These are phyloP conservation scores for Cataglyphis cursor DNA, from an alignment of 2,888 invertebrate genomes.

Conservation along the genomic window DNA sequence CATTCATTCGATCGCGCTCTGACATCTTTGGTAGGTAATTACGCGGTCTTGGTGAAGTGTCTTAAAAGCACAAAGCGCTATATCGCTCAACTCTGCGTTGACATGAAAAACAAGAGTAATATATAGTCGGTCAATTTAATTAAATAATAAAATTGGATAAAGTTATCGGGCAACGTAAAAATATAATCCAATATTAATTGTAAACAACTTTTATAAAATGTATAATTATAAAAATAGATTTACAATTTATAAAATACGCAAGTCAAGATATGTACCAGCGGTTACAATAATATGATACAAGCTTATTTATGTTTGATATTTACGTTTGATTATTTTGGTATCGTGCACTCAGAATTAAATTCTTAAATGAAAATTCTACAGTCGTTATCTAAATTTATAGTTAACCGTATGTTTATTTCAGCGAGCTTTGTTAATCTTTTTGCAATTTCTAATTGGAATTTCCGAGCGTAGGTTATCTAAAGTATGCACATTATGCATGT, in stretches of 20 bases:
- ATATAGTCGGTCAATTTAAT: not conserved
- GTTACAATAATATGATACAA: not conserved
- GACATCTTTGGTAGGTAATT: slow-evolving; percentile 26
- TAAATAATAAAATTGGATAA: not conserved
- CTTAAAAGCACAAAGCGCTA: slow-evolving; percentile 4
- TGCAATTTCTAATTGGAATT: slow-evolving; percentile 5
- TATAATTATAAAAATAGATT: not conserved
- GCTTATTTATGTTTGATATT: not conserved
- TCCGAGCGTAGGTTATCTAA: slow-evolving; percentile 8
- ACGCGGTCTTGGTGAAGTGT: slow-evolving; percentile 8
- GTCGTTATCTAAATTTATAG: not conserved
- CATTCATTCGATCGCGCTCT: slow-evolving; percentile 41
- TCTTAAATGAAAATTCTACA: not conserved
- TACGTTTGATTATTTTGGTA: not conserved
- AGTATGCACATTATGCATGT: slow-evolving; percentile 65
- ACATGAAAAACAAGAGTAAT: slow-evolving; percentile 17
- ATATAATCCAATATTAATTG: not conserved
- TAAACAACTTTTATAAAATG: not conserved
- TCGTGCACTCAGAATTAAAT: not conserved
- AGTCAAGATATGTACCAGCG: not conserved
- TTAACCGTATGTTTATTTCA: not conserved
- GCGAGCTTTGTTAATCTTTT: slow-evolving; percentile 49
- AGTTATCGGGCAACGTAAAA: not conserved
- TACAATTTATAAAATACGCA: not conserved
- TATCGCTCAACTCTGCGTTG: slow-evolving; percentile 10